A percentile compares a stretch with the other conserved stretches of the same genome.
Conservation (phyloP, 1,140 invertebrate genomes). For the Orchestia grillus region DNA sequence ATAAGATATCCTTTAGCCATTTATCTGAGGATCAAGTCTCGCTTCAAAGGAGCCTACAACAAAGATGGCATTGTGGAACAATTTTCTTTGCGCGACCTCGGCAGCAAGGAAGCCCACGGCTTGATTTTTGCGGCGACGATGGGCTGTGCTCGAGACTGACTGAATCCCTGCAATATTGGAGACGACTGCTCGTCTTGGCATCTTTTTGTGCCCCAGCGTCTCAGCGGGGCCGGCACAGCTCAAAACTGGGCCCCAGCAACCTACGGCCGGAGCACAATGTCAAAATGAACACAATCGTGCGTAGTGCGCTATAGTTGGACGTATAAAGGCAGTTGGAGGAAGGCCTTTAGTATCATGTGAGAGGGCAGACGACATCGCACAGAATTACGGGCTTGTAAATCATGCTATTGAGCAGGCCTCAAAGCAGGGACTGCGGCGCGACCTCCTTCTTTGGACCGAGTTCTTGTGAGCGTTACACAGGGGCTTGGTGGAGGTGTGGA, state of each 20-base stretch:
- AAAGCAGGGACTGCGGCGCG: not conserved
- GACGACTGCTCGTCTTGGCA: not conserved
- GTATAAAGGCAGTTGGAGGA: conserved; percentile 17
- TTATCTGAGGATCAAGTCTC: conserved; percentile 24
- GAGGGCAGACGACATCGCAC: conserved; percentile 14
- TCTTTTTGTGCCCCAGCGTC: not conserved
- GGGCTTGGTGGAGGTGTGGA: not conserved
- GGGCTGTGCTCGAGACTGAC: not conserved
- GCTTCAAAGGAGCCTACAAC: conserved; percentile 34
- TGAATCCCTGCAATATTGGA: not conserved
- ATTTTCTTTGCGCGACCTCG: conserved; percentile 48
- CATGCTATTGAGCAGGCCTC: conserved; percentile 30
- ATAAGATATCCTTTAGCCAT: conserved; percentile 43
- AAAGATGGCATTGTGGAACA: conserved; percentile 47
- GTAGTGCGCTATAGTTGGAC: conserved; percentile 1
- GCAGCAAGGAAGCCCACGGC: not conserved
- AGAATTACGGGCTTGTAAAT: conserved; percentile 38
- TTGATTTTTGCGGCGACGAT: not conserved
- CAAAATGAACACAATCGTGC: not conserved
- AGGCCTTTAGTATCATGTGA: conserved; percentile 15
- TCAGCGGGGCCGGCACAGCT: not conserved
- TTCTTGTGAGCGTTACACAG: not conserved
- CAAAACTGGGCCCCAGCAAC: not conserved
- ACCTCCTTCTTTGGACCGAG: not conserved
- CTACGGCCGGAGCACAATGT: not conserved